Conservation (phyloP, 2,113 vertebrate genomes). For the Apus apus region DNA sequence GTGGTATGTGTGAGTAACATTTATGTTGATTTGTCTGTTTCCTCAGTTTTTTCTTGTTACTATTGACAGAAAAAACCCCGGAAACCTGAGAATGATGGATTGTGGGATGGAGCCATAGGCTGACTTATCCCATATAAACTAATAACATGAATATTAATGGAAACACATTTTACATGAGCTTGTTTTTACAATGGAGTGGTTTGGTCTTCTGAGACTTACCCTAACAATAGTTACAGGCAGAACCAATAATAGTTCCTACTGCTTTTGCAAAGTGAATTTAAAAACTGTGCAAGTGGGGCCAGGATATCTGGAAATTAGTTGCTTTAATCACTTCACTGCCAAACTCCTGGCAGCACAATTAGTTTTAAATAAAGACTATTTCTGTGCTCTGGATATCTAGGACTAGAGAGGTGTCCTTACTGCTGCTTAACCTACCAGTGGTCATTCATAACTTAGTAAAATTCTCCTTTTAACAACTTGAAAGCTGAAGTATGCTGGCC, state of each 20-base stretch:
- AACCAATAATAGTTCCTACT: neutral
- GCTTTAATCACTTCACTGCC: neutral
- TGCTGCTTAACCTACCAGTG: neutral
- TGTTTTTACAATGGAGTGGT: neutral
- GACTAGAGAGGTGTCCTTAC: neutral
- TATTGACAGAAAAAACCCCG: neutral
- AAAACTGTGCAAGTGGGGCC: neutral
- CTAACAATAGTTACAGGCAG: neutral
- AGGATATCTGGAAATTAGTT: neutral
- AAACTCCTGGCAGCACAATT: neutral
- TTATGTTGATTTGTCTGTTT: neutral
- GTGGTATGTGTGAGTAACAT: neutral
- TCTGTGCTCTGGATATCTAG: neutral
- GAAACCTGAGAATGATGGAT: neutral
- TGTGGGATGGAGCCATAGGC: neutral
- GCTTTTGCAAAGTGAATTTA: neutral
- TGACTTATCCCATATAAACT: neutral
- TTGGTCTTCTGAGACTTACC: neutral
- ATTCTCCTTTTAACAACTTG: neutral
- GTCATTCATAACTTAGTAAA: neutral
- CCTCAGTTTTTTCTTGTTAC: neutral
- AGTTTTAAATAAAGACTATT: neutral
- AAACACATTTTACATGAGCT: neutral
- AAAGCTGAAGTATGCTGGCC: neutral
- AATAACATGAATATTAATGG: neutral